A percentile compares a stretch with the other conserved stretches of the same genome.
Evolutionary conservation across 2,888 invertebrate species (phyloP).

Genomic region (Ormyrus labotus): DNA sequence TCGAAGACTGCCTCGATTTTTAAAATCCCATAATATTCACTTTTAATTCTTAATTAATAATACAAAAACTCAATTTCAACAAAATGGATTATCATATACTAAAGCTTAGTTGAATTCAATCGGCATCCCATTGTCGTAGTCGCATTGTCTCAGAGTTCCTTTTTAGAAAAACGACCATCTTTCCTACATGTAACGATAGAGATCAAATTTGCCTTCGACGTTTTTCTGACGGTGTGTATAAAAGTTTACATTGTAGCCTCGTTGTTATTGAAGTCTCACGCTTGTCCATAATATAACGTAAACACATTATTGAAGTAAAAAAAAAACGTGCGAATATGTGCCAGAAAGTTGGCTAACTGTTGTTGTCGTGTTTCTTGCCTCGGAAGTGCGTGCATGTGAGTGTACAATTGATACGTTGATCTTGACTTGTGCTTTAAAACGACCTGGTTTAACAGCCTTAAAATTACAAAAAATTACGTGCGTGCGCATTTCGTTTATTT

Average conservation of each 20-base stretch:
- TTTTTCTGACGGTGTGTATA: constrained; percentile 42
- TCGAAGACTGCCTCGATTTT: constrained; percentile 52
- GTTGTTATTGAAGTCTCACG: constrained; percentile 48
- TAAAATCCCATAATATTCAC: background rate
- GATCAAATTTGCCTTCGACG: constrained; percentile 51
- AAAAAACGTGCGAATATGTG: constrained; percentile 8
- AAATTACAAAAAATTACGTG: background rate
- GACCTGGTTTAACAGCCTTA: too few species aligned
- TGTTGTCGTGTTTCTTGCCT: constrained; percentile 33
- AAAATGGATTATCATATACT: background rate
- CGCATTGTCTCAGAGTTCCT: constrained; percentile 36
- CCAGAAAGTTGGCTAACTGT: constrained; percentile 28
- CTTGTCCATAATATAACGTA: constrained; percentile 32
- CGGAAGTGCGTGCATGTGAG: constrained; percentile 26
- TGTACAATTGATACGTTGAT: background rate
- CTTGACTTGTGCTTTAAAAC: too few species aligned
- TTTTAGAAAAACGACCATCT: constrained; percentile 30
- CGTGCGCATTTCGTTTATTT: constrained; percentile 8
- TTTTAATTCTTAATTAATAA: background rate
- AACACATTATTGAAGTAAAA: constrained; percentile 29
- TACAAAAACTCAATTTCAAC: background rate
- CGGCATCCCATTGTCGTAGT: background rate
- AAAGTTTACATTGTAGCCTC: constrained; percentile 39
- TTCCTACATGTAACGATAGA: constrained; percentile 15
- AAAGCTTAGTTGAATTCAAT: constrained; percentile 24